Evolutionary conservation across 1,140 invertebrate species (phyloP).

Genomic region (Thalassaphorura encarpata): DNA sequence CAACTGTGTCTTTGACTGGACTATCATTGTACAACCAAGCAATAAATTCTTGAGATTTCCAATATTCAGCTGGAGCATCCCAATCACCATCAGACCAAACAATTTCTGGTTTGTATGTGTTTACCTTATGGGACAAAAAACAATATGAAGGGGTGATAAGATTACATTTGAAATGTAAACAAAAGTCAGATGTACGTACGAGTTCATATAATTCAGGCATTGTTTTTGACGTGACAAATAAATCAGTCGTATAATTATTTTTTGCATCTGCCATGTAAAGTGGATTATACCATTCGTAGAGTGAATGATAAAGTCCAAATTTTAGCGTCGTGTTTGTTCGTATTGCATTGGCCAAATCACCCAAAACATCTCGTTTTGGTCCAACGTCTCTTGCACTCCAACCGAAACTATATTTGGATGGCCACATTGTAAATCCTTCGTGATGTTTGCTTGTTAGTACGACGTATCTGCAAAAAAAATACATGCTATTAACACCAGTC

Average conservation of each 20-base stretch:
- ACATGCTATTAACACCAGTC: background rate
- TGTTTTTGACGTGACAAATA: slow-evolving; percentile 35
- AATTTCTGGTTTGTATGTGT: background rate
- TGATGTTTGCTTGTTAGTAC: slow-evolving; percentile 90
- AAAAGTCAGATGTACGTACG: slow-evolving; percentile 31
- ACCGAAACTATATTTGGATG: slow-evolving; percentile 69
- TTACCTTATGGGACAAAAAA: slow-evolving; percentile 45
- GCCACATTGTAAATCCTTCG: slow-evolving; percentile 83
- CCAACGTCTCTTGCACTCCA: slow-evolving; percentile 84
- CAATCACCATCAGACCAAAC: slow-evolving; percentile 4
- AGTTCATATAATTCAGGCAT: slow-evolving; percentile 34
- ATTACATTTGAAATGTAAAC: slow-evolving; percentile 30
- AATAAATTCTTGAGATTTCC: background rate
- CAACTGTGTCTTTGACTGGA: slow-evolving; percentile 45
- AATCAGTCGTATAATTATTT: slow-evolving; percentile 38
- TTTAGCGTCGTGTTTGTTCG: slow-evolving; percentile 36
- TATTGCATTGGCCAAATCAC: slow-evolving; percentile 40
- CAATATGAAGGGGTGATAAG: slow-evolving; percentile 50
- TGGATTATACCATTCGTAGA: slow-evolving; percentile 45
- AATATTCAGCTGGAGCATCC: slow-evolving; percentile 40
- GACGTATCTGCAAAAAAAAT: slow-evolving; percentile 39
- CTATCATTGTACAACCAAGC: background rate
- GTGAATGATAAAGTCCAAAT: slow-evolving; percentile 44
- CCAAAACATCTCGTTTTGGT: slow-evolving; percentile 67
- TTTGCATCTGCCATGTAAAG: slow-evolving; percentile 9